phyloP scores from a whole-genome alignment of 2,113 vertebrate species.

The Eleginops maclovinus region DNA sequence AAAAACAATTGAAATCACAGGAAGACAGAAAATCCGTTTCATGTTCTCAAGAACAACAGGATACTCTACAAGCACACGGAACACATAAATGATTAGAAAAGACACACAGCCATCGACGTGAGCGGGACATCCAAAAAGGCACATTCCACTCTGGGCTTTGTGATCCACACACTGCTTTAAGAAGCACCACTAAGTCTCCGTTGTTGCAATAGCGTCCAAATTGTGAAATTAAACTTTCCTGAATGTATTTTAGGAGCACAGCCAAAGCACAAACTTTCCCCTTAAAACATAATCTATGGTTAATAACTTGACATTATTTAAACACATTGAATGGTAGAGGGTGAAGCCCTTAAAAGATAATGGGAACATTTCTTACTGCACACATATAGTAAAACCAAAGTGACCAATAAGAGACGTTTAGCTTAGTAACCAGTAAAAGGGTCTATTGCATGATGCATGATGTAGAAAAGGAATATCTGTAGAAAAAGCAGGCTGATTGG shows the following conservation, averaged over 20 bases:
- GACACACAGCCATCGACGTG: background rate
- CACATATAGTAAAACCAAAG: background rate
- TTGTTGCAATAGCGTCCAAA: too few species aligned
- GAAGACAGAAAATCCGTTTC: background rate
- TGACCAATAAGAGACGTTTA: background rate
- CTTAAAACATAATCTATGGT: background rate
- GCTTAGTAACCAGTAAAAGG: background rate
- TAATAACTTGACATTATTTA: conserved; percentile 28
- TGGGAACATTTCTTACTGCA: background rate
- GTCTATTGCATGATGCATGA: conserved; percentile 8
- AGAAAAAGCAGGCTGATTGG: conserved; percentile 38
- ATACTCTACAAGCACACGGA: background rate
- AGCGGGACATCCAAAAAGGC: conserved; percentile 23
- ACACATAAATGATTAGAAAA: background rate
- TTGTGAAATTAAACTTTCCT: too few species aligned
- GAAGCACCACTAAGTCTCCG: too few species aligned
- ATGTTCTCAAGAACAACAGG: too few species aligned
- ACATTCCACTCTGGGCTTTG: conserved; percentile 8
- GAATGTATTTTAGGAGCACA: background rate
- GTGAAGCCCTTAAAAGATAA: background rate
- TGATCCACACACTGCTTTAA: background rate
- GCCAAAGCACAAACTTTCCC: conserved; percentile 1
- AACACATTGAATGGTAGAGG: background rate
- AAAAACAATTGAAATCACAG: background rate
- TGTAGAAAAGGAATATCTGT: conserved; percentile 33